Evolutionary conservation across 2,797 vertebrate genomes (phyloP).

Genomic region (Staurois parvus): DNA sequence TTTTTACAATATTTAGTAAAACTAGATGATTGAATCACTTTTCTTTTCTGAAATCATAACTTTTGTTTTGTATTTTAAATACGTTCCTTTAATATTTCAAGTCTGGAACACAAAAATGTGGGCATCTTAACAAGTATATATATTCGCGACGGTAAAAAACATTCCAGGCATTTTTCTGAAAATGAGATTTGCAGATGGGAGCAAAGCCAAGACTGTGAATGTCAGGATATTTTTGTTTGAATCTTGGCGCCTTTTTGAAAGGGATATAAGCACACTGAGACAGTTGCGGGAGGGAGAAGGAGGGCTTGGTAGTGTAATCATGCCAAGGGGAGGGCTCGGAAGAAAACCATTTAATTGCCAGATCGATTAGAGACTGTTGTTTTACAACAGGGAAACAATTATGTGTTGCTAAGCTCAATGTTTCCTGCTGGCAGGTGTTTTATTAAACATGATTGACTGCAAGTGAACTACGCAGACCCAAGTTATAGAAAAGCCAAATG

Average conservation of each 20-base stretch:
- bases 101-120: too few relatives aligned
- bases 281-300: slow-evolving; percentile 12
- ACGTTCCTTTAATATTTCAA: too few relatives aligned
- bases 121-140: too few relatives aligned
- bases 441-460: neutral
- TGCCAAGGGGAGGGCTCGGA: neutral
- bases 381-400: neutral
- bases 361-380: neutral
- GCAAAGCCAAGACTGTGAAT: slow-evolving; percentile 1
- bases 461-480: neutral
- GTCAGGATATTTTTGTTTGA: slow-evolving; percentile 46
- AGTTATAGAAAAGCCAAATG: neutral
- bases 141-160: neutral
- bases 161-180: neutral
- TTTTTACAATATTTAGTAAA: too few relatives aligned
- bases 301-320: neutral
- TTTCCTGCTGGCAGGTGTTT: neutral
- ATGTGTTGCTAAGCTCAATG: neutral
- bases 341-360: neutral
- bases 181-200: slow-evolving; percentile 1
- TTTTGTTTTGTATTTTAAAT: too few relatives aligned
- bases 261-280: neutral
- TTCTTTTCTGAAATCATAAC: too few relatives aligned
- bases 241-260: slow-evolving; percentile 44
- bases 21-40: too few relatives aligned